These are phyloP conservation scores for Drosophila neotestacea DNA, from an alignment of 2,888 invertebrate species.

Conservation along the genomic window DNA sequence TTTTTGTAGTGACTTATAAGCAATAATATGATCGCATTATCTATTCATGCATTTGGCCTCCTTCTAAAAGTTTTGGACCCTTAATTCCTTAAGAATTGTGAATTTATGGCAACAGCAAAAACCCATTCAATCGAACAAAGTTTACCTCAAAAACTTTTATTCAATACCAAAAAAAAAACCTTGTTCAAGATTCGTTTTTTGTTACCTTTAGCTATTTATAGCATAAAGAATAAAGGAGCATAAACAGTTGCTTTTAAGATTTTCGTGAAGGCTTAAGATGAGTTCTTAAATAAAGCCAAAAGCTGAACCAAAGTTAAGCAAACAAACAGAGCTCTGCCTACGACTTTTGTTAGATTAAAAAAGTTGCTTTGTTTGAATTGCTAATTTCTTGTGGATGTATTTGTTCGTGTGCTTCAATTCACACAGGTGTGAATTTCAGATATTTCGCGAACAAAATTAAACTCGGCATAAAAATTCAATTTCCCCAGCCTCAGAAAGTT, in stretches of 20 bases:
- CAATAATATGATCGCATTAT: constrained; percentile 21
- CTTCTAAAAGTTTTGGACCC: constrained; percentile 21
- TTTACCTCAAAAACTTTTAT: constrained; percentile 45
- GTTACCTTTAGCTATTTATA: constrained; percentile 3
- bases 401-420: constrained; percentile 6
- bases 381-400: constrained; percentile 52
- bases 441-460: constrained; percentile 10
- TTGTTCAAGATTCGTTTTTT: constrained; percentile 28
- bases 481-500: constrained; percentile 56
- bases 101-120: constrained; percentile 28
- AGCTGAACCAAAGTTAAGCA: constrained; percentile 16
- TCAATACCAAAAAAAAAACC: constrained; percentile 16
- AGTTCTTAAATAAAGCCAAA: constrained; percentile 14
- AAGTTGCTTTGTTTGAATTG: constrained; percentile 63
- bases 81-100: constrained; percentile 28
- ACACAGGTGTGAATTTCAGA: constrained; percentile 45
- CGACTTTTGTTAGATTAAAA: constrained; percentile 50
- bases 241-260: constrained; percentile 4
- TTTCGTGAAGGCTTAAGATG: constrained; percentile 9
- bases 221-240: background rate
- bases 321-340: constrained; percentile 25
- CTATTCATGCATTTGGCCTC: constrained; percentile 23
- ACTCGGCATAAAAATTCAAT: constrained; percentile 58
- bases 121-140: constrained; percentile 46
- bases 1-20: background rate